Percentiles rank a stretch among this genome's conserved stretches.
Conservation (phyloP, 1,140 invertebrate genomes). For the Callitettix versicolor region DNA sequence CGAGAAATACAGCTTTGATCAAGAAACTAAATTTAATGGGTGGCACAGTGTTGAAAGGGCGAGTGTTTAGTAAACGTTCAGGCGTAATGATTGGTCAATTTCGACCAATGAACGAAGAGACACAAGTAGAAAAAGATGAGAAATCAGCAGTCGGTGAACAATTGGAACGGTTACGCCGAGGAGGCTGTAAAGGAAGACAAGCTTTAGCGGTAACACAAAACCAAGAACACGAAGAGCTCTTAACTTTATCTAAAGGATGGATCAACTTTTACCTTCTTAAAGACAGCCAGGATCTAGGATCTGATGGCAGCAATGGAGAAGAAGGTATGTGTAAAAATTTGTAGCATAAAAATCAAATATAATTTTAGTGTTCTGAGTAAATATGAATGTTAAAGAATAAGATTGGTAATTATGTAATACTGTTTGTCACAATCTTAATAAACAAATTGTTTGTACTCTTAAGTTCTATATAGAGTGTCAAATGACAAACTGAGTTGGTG, state of each 20-base stretch:
- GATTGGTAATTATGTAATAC: background rate
- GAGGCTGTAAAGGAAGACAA: constrained; percentile 11
- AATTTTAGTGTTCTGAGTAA: background rate
- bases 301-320: constrained; percentile 18
- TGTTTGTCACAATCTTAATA: too few species aligned
- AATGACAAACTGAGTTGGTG: too few species aligned
- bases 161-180: constrained; percentile 7
- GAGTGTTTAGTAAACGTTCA: constrained; percentile 12
- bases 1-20: background rate
- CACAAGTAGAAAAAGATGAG: constrained; percentile 15
- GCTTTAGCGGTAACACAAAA: constrained; percentile 5
- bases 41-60: constrained; percentile 8
- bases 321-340: constrained; percentile 7
- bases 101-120: constrained; percentile 12
- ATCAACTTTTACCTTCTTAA: constrained; percentile 30
- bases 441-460: too few species aligned
- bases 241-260: constrained; percentile 30
- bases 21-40: constrained; percentile 11
- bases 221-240: constrained; percentile 24
- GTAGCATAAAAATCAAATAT: background rate
- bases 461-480: too few species aligned
- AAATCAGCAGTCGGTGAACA: constrained; percentile 6
- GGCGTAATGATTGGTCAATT: constrained; percentile 16
- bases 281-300: constrained; percentile 21
- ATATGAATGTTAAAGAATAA: background rate